Conservation (phyloP, 2,797 vertebrate genomes). For the Betta splendens region DNA sequence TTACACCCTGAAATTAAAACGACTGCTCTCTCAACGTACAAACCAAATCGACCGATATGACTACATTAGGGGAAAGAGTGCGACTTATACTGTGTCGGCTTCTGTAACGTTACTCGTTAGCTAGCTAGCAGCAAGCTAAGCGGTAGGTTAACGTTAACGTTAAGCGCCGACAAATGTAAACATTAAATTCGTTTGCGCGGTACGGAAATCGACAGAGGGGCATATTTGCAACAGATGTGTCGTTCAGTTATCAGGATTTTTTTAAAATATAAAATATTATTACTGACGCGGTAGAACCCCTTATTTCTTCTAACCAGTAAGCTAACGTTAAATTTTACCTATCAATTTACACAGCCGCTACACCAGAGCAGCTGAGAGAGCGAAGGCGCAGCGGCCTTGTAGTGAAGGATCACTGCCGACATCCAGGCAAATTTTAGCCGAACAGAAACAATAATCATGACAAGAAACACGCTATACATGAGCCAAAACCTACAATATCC, state of each 20-base stretch:
- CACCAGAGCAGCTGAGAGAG: conserved; percentile 78
- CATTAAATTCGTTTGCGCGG: conserved; percentile 64
- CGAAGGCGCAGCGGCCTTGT: conserved; percentile 82
- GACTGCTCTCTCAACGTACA: rapidly evolving
- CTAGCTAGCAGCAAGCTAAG: conserved; percentile 59
- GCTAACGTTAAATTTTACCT: conserved; percentile 77
- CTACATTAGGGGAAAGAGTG: not conserved
- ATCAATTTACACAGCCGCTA: conserved; percentile 80
- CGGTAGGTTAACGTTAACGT: conserved; percentile 45
- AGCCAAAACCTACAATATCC: conserved; percentile 47
- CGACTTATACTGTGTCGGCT: conserved; percentile 46
- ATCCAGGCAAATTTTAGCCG: conserved; percentile 70
- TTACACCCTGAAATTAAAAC: not conserved
- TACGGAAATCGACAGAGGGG: conserved; percentile 17
- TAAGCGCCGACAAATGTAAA: conserved; percentile 71
- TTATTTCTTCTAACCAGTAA: conserved; percentile 51
- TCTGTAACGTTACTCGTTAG: conserved; percentile 36
- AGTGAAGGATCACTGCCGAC: conserved; percentile 74
- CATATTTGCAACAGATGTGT: rapidly evolving
- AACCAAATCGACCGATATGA: not conserved
- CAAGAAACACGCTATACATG: conserved; percentile 41
- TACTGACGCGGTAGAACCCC: conserved; percentile 6
- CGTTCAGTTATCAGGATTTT: not conserved
- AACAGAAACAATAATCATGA: conserved; percentile 38
- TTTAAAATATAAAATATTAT: conserved; percentile 7